Evolutionary conservation across 2,113 vertebrate genomes (phyloP), one percentile per base, ranked within the genome.

Genomic region (Melanerpes formicivorus): DNA sequence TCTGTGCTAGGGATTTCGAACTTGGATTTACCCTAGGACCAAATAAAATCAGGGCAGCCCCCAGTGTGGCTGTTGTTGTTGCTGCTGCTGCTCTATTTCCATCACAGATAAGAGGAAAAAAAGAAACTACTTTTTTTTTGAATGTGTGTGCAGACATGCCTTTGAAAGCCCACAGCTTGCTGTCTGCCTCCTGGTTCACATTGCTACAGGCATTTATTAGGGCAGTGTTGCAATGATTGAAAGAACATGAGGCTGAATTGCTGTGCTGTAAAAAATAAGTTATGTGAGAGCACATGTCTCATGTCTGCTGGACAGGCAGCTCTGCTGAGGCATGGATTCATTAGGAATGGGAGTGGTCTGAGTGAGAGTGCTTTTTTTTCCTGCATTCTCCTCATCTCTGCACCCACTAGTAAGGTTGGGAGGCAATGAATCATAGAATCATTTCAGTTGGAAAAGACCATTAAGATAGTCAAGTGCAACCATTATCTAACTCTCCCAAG

Each of bases 41-140:
- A 71, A 63, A 46, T 44, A 52, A 63, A 85, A 90, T n/a, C 63
- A 56, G 46, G 50, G n/a, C 29, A 52, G 30, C 66, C 12, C 46
- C 14, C 65, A 52, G 42, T 60, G 56, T 3, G 9, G 16, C 18
- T 0, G 0, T 70, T 5, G 1, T 42, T 59, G 54, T 42, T 63
- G 18, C 42, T 59, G 54, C 48, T 63, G 16, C 26, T 84, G 27
- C 37, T 77, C n/a, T 70, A 60, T 80, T 74, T 85, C 42, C 62
- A 74, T 50, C 1, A 2, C 2, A 46, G n/a, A 40, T 48, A 82
- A 40, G 12, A 84, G 40, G n/a, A 10, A 80, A 80, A 9, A 42
- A 40, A 80, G 88, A 40, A 2, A 3, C 5, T 18, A 0, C 2
- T 3, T 26, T 14, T 73, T 73, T 75, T 37, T n/a, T n/a, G 5